These are phyloP conservation scores for Proterorhinus semilunaris DNA, from an alignment of 2,113 vertebrate genomes.

Conservation along the genomic window DNA sequence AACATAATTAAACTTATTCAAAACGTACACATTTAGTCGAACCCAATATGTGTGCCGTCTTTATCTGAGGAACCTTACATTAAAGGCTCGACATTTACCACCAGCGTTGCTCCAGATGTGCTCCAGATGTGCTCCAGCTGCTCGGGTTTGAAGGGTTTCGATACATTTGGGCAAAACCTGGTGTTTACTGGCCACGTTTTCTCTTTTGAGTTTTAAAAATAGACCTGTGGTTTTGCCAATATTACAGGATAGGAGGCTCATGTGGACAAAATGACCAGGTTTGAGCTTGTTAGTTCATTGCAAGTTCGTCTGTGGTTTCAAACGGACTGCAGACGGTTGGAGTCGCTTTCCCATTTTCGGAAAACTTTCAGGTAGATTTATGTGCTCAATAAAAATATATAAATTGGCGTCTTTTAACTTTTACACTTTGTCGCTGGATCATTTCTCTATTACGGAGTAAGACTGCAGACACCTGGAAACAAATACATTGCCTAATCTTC, in stretches of 20 bases:
- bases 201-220: not conserved
- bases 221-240: conserved; percentile 2
- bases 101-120: not conserved
- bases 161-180: not conserved
- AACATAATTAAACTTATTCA: no score
- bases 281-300: not conserved
- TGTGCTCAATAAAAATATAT: no score
- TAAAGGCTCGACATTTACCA: not conserved
- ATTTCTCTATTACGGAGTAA: no score
- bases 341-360: no score
- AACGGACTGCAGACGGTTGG: no score
- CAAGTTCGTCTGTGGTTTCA: not conserved
- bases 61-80: not conserved
- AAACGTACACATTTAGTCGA: no score
- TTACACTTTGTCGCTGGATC: no score
- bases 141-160: not conserved
- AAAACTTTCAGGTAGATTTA: no score
- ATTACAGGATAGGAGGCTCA: not conserved
- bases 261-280: not conserved
- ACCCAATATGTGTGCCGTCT: no score
- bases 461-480: no score
- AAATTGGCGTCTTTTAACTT: no score
- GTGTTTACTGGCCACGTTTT: not conserved
- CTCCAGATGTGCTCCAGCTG: not conserved
- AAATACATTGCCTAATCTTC: no score